Base-by-base conservation (phyloP, 1,140 invertebrate species). In the Drosophila nikananu region DNA sequence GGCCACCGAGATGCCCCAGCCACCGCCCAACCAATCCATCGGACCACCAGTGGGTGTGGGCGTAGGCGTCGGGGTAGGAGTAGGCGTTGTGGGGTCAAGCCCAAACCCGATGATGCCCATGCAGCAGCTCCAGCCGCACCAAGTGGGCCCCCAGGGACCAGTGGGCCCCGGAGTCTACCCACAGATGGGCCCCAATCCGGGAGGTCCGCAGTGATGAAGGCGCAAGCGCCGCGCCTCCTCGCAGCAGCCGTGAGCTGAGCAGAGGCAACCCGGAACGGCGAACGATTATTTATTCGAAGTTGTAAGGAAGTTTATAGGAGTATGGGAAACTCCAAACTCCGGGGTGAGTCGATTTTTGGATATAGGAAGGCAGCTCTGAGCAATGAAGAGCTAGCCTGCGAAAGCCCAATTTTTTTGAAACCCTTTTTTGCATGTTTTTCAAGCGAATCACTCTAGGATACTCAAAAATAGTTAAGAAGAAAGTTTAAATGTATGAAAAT, bases 1-100 rank as follows among this genome's bases (percentile, higher is more conserved):
- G 48, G 96, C 96, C 42, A 95, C 95, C 8, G 96, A 97, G 75
- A 94, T 95, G 42, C 95, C 94, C 21, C 94, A 94, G 32, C 73
- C 95, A 0, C 77, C 70, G 13, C 74, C 86, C 12, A 91, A 92
- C 55, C 78, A 92, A 46, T 62, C 77, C 21, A 93, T 93, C 58
- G 92, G 91, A 10, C 80, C 81, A 13, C 86, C 86, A 10, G 77
- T 80, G 2, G 83, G 83, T 10, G 77, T 84, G 6, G 81, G 81
- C 19, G 81, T 80, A 0, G 80, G 78, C 27, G 81, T 75, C 0
- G 81, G 73, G 0, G 80, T 76, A 2, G 81, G 67, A 3, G 80
- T 81, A 1, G 81, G 91, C 9, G 89, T 91, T 3, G 91, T 92
- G 27, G 94, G 94, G 21, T 92, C 94, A 1, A 94, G 94, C 21